Percentiles rank a stretch among this genome's conserved stretches.
Conservation (phyloP, 2,797 vertebrate species). For the Anableps anableps region DNA sequence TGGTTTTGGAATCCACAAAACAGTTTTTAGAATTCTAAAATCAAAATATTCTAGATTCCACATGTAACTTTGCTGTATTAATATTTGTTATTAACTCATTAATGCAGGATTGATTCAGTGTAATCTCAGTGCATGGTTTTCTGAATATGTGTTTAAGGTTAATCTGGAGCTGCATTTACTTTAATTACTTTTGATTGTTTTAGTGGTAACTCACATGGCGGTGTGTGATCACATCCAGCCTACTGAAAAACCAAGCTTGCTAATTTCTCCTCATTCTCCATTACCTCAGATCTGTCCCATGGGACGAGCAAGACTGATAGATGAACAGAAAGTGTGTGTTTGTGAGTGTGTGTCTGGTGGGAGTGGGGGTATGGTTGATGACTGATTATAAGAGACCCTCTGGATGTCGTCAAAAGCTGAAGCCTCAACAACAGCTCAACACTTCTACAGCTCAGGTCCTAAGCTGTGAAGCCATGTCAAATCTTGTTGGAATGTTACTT, state of each 20-base stretch:
- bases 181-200: background rate
- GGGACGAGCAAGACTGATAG: slow-evolving; percentile 52
- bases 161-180: background rate
- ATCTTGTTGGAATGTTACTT: slow-evolving; percentile 17
- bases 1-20: no score
- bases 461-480: slow-evolving; percentile 7
- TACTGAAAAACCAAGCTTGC: slow-evolving; percentile 66
- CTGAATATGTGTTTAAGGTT: background rate
- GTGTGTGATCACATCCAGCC: slow-evolving; percentile 33
- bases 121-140: background rate
- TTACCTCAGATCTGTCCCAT: slow-evolving; percentile 61
- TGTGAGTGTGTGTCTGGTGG: background rate
- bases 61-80: no score
- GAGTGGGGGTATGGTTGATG: slow-evolving; percentile 19
- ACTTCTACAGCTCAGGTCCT: slow-evolving; percentile 30
- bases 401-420: slow-evolving; percentile 55
- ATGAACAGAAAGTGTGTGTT: slow-evolving; percentile 34
- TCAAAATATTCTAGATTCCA: background rate
- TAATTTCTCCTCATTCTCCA: slow-evolving; percentile 62
- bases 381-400: slow-evolving; percentile 63
- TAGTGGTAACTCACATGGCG: background rate
- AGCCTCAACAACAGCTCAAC: slow-evolving; percentile 71
- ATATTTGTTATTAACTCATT: background rate
- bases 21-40: no score
- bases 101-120: background rate